These are phyloP conservation scores for Drosophila pseudotalamancana DNA, from an alignment of 2,888 invertebrate species.

Conservation along the genomic window DNA sequence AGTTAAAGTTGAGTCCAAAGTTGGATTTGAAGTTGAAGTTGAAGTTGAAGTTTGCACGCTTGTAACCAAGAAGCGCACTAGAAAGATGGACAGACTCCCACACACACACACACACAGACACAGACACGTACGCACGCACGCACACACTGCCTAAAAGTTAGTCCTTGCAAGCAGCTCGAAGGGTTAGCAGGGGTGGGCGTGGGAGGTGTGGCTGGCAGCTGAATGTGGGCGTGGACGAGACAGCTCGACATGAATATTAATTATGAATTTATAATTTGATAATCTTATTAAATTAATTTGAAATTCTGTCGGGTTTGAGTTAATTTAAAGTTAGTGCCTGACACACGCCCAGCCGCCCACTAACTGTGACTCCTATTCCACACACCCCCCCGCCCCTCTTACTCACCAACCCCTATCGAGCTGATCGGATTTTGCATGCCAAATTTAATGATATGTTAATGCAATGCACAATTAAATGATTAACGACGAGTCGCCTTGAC, in stretches of 20 bases:
- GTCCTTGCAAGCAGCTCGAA: slow-evolving; percentile 27
- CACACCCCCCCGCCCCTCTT: neutral
- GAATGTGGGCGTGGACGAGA: slow-evolving; percentile 18
- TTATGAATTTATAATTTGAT: slow-evolving; percentile 79
- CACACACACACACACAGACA: slow-evolving; percentile 6
- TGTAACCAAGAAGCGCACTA: slow-evolving; percentile 61
- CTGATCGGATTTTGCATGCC: slow-evolving; percentile 43
- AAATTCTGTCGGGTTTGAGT: slow-evolving; percentile 75
- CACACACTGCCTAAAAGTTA: slow-evolving; percentile 41
- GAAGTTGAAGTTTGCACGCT: slow-evolving; percentile 54
- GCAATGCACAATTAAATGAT: slow-evolving; percentile 58
- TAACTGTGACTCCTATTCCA: neutral
- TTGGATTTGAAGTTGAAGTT: slow-evolving; percentile 41
- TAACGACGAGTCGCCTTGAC: slow-evolving; percentile 22
- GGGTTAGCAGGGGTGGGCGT: neutral
- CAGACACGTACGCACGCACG: neutral
- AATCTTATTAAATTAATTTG: slow-evolving; percentile 79
- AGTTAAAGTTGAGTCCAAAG: slow-evolving; percentile 30
- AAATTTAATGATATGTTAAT: slow-evolving; percentile 68
- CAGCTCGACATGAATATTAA: slow-evolving; percentile 71
- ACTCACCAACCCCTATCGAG: neutral
- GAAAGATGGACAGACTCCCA: slow-evolving; percentile 40
- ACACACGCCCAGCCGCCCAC: neutral
- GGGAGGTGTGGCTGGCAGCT: neutral
- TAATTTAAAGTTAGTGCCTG: slow-evolving; percentile 70